Evolutionary conservation across 2,888 invertebrate genomes (phyloP).

Genomic region (Portevinia maculata): DNA sequence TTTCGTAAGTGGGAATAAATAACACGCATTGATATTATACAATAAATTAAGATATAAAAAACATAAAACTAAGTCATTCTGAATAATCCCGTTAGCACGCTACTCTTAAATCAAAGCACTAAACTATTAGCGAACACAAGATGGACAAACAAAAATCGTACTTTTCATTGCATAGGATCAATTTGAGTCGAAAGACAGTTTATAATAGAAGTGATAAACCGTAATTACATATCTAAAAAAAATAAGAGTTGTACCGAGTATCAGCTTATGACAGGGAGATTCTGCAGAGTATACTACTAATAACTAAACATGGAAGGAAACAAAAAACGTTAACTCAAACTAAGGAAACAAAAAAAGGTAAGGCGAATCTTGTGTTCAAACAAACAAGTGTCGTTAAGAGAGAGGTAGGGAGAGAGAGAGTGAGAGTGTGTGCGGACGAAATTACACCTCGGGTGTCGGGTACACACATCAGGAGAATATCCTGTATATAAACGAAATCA

Average conservation of each 20-base stretch:
- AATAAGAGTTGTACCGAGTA: slow-evolving; percentile 25
- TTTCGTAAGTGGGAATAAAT: slow-evolving; percentile 71
- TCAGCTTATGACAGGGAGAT: slow-evolving; percentile 47
- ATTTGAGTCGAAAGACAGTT: slow-evolving; percentile 52
- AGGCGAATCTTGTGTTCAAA: slow-evolving; percentile 50
- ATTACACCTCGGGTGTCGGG: slow-evolving; percentile 37
- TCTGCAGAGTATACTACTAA: slow-evolving; percentile 41
- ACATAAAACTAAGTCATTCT: slow-evolving; percentile 66
- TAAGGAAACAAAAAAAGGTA: slow-evolving; percentile 13
- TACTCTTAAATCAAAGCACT: slow-evolving; percentile 56
- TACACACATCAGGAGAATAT: slow-evolving; percentile 53
- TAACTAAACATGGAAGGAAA: slow-evolving; percentile 25
- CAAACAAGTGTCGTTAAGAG: slow-evolving; percentile 47
- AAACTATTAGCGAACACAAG: slow-evolving; percentile 56
- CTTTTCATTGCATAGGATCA: slow-evolving; percentile 17
- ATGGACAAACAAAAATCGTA: slow-evolving; percentile 40
- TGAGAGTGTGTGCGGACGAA: neutral
- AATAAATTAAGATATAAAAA: slow-evolving; percentile 72
- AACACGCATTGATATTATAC: slow-evolving; percentile 74
- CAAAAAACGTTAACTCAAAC: slow-evolving; percentile 13
- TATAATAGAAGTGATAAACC: slow-evolving; percentile 27
- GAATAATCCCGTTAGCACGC: slow-evolving; percentile 57
- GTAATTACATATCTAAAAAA: slow-evolving; percentile 19
- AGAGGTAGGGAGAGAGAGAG: neutral
- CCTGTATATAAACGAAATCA: slow-evolving; percentile 70